Evolutionary conservation across 2,113 vertebrate genomes (phyloP).

Genomic region (Chloebia gouldiae): DNA sequence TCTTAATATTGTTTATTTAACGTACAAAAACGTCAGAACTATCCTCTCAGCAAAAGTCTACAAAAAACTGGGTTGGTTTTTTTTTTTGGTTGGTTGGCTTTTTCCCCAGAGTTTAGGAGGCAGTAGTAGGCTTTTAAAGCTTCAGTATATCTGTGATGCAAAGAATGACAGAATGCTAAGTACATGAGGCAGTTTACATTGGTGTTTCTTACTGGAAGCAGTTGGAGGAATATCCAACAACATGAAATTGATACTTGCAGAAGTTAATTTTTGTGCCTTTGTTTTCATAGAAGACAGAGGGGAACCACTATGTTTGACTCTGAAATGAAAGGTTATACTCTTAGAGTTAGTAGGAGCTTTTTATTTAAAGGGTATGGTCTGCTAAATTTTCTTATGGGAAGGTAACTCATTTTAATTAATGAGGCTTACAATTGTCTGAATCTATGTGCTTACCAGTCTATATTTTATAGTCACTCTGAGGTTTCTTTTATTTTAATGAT

Average conservation of each 20-base stretch:
- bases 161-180: not conserved
- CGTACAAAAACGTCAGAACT: accelerated
- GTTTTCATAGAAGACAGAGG: not conserved
- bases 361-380: not conserved
- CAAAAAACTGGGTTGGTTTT: not conserved
- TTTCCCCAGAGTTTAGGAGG: not conserved
- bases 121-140: not conserved
- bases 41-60: not conserved
- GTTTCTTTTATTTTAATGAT: not conserved
- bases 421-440: not conserved
- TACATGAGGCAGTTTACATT: not conserved
- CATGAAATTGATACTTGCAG: not conserved
- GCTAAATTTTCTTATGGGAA: not conserved
- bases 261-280: not conserved
- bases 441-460: not conserved
- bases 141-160: not conserved
- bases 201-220: not conserved
- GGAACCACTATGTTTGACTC: not conserved
- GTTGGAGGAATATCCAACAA: not conserved
- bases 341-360: not conserved
- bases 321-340: not conserved
- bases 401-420: not conserved
- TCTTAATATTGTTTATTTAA: not conserved
- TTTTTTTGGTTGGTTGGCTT: not conserved
- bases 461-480: not conserved